These are phyloP conservation scores for Chloropsis hardwickii DNA, from an alignment of 2,113 vertebrate species.

Conservation along the genomic window DNA sequence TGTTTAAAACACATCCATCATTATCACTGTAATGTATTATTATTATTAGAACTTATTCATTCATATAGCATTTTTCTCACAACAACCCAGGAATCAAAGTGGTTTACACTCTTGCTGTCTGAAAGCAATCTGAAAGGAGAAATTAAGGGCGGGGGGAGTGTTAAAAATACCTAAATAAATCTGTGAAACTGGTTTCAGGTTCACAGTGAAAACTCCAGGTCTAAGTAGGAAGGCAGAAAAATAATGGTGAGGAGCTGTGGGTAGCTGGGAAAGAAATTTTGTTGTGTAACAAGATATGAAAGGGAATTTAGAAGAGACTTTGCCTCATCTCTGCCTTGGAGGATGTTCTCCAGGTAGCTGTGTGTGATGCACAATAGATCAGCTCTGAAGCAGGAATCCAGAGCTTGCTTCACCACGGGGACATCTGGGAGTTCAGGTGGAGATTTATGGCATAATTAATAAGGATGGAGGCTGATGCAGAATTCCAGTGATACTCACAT, in stretches of 20 bases:
- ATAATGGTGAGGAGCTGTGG: not conserved
- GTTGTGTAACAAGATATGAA: not conserved
- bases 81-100: constrained; percentile 46
- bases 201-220: not conserved
- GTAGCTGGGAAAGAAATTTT: not conserved
- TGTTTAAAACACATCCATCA: constrained; percentile 68
- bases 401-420: not conserved
- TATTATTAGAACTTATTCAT: constrained; percentile 62
- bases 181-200: not conserved
- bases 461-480: not conserved
- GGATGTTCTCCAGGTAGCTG: not conserved
- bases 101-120: constrained; percentile 6
- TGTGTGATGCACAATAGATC: not conserved
- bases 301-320: not conserved
- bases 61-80: constrained; percentile 45
- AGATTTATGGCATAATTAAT: not conserved
- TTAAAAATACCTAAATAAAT: constrained; percentile 8
- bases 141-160: not conserved
- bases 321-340: not conserved
- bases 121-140: constrained; percentile 38
- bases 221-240: not conserved
- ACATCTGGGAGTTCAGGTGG: not conserved
- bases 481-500: not conserved
- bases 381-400: not conserved
- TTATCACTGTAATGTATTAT: constrained; percentile 56